Evolutionary conservation across 2,888 invertebrate species (phyloP).

Genomic region (Diabrotica balteata): DNA sequence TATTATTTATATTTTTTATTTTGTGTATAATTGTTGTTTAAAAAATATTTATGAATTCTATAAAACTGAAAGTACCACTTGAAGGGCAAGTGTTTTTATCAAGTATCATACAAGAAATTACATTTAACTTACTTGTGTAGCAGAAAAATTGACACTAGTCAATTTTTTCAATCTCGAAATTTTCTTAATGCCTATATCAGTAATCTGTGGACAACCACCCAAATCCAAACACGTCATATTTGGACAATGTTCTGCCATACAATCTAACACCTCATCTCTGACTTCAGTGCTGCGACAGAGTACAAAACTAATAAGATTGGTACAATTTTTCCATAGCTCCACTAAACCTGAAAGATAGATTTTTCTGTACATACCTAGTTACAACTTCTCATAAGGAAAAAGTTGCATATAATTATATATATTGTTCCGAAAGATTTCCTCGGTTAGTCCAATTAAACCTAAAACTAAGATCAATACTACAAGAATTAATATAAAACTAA

Average conservation of each 20-base stretch:
- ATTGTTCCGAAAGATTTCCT: no score
- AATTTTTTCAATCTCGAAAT: conserved; percentile 50
- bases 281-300: conserved; percentile 56
- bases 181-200: conserved; percentile 49
- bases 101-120: not conserved
- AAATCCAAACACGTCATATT: conserved; percentile 62
- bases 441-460: no score
- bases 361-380: not conserved
- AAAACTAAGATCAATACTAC: no score
- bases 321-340: conserved; percentile 47
- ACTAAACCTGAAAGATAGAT: conserved; percentile 47
- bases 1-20: not conserved
- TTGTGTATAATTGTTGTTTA: not conserved
- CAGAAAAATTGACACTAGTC: conserved; percentile 52
- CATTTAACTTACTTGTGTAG: conserved; percentile 52
- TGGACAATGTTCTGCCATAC: conserved; percentile 61
- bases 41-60: not conserved
- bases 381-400: no score
- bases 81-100: not conserved
- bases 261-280: conserved; percentile 63
- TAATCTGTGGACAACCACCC: conserved; percentile 56
- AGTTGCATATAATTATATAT: no score
- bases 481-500: no score
- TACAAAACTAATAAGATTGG: conserved; percentile 47
- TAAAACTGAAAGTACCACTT: not conserved